Percentiles rank a stretch among this genome's conserved stretches.
Evolutionary conservation across 2,888 invertebrate species (phyloP).

Genomic region (Amphimallon solstitiale): DNA sequence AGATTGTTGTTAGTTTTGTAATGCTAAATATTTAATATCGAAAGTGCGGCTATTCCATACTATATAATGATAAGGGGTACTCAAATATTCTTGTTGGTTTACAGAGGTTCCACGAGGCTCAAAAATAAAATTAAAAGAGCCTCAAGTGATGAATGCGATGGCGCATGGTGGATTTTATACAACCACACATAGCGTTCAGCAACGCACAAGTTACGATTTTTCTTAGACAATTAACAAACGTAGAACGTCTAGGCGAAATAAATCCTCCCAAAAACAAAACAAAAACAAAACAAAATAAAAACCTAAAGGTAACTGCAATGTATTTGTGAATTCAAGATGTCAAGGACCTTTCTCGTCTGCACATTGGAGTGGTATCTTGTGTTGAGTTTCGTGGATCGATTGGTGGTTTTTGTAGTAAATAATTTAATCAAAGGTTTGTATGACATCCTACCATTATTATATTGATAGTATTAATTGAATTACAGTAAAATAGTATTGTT

Average conservation of each 20-base stretch:
- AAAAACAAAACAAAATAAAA: slow-evolving; percentile 6
- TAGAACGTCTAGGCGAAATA: slow-evolving; percentile 6
- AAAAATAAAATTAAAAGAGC: slow-evolving; percentile 25
- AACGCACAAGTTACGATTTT: slow-evolving; percentile 35
- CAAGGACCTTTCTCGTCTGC: not conserved
- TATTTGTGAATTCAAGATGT: slow-evolving; percentile 34
- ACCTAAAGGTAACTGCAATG: slow-evolving; percentile 40
- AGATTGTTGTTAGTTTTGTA: slow-evolving; percentile 6
- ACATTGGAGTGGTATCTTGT: not conserved
- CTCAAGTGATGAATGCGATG: slow-evolving; percentile 26
- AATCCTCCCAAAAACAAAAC: slow-evolving; percentile 4
- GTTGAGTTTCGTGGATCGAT: not conserved
- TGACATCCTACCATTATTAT: too few relatives aligned
- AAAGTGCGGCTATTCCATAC: slow-evolving; percentile 42
- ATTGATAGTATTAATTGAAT: too few relatives aligned
- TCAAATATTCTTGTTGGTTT: slow-evolving; percentile 64
- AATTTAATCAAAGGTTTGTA: slow-evolving; percentile 28
- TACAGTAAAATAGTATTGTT: too few relatives aligned
- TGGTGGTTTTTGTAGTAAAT: too few relatives aligned
- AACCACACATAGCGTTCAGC: slow-evolving; percentile 40
- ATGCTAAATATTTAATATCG: slow-evolving; percentile 25
- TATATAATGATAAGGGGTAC: slow-evolving; percentile 52
- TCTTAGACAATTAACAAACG: slow-evolving; percentile 20
- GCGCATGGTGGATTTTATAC: slow-evolving; percentile 35
- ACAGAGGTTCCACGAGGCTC: slow-evolving; percentile 61